These are phyloP conservation scores for Butorides virescens DNA, from an alignment of 2,113 vertebrate genomes.

Conservation along the genomic window DNA sequence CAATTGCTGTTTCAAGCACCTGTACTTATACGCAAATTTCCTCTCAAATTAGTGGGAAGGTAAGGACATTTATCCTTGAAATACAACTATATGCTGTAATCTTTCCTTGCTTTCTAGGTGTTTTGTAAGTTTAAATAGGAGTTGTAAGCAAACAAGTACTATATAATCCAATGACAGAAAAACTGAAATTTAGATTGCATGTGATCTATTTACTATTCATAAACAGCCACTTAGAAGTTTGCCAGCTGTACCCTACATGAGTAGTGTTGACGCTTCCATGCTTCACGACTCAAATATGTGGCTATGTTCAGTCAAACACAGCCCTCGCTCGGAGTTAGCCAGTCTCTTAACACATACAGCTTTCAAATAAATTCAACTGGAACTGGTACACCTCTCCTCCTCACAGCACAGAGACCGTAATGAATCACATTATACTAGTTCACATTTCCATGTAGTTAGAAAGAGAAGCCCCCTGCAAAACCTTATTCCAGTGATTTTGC, in stretches of 20 bases:
- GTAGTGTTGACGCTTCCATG: background rate
- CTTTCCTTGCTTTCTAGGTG: background rate
- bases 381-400: conserved; percentile 13
- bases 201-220: background rate
- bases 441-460: conserved; percentile 52
- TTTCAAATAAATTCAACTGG: conserved; percentile 18
- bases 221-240: background rate
- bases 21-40: background rate
- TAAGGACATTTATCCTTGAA: background rate
- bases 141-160: background rate
- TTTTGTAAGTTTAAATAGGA: background rate
- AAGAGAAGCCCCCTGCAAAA: background rate
- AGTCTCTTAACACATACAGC: background rate
- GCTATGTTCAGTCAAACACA: background rate
- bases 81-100: background rate
- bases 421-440: conserved; percentile 70
- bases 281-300: background rate
- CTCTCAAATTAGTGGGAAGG: background rate
- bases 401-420: conserved; percentile 34
- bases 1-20: background rate
- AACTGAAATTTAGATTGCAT: background rate
- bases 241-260: background rate
- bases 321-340: background rate
- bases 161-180: background rate
- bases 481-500: conserved; percentile 90